Evolutionary conservation across 2,113 vertebrate genomes (phyloP), one percentile per base, ranked within the genome.

Genomic region (Oncorhynchus masou): DNA sequence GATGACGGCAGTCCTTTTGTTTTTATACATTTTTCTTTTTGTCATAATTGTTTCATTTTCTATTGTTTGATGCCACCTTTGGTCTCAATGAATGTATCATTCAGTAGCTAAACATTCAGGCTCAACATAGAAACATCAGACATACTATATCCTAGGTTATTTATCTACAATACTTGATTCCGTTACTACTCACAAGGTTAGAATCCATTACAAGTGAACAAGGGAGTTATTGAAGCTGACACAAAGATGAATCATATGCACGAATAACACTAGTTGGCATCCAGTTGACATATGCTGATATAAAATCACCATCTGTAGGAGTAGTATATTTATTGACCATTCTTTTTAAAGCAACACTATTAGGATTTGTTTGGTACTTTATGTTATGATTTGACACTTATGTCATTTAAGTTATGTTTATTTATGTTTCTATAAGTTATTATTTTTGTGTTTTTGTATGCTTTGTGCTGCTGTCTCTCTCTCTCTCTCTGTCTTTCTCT

Each of bases 391-490:
- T 48, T 51, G 27, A 64, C 39, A 45, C 9, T 77, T 68, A 6
- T 57, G 76, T 81, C 2, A 71, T 70, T 1, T 34, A n/a, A 19
- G 45, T 80, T 81, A 34, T 0, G 5, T n/a, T 70, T n/a, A 66
- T 81, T 19, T 34, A 15, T 79, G 8, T 48, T 76, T 59, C 70
- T 82, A 74, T 81, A 49, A 74, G 51, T 90, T 84, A 1, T 60
- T 59, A 12, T 73, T 78, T 64, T 70, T 15, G 24, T 22, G 7
- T 86, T 85, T 85, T 5, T 87, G 59, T 85, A 72, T 85, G 71
- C 84, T 85, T 74, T 83, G 75, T 86, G 73, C 79, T 85, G 74
- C 51, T 75, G 31, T 81, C 22, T 71, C 13, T 71, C 69, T 54
- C 22, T 71, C 22, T 71, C 13, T 71, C n/a, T 34, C 34, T 34